Conservation (phyloP, 2,797 vertebrate species). For the Melanitta fusca region DNA sequence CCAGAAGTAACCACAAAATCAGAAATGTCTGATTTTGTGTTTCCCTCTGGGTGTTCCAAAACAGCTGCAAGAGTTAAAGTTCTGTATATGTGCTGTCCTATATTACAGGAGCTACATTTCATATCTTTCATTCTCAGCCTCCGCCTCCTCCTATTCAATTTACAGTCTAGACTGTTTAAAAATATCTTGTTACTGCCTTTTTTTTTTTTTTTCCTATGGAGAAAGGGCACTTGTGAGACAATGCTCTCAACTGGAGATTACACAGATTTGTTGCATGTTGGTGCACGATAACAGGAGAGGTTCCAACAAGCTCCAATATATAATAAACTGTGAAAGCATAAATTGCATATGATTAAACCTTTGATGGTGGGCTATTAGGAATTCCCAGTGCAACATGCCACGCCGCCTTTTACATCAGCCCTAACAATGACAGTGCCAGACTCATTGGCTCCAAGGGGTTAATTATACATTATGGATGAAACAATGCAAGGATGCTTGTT, state of each 20-base stretch:
- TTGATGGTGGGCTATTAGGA: constrained; percentile 53
- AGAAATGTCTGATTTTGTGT: background rate
- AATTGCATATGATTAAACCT: constrained; percentile 59
- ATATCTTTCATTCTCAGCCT: constrained; percentile 15
- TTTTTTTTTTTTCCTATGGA: background rate
- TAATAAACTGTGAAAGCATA: constrained; percentile 49
- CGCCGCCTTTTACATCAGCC: constrained; percentile 19
- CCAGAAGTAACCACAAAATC: background rate
- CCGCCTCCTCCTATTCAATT: constrained; percentile 52
- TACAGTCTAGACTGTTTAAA: constrained; percentile 60
- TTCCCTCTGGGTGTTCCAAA: background rate
- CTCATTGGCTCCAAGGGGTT: constrained; percentile 67
- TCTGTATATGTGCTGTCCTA: background rate
- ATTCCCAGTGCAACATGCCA: constrained; percentile 42
- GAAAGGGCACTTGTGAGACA: constrained; percentile 56
- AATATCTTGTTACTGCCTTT: background rate
- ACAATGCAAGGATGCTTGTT: constrained; percentile 59
- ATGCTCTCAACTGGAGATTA: constrained; percentile 45
- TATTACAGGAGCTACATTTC: constrained; percentile 22
- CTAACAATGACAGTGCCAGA: constrained; percentile 52
- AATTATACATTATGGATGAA: constrained; percentile 57
- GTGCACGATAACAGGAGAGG: constrained; percentile 49
- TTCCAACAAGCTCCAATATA: constrained; percentile 38
- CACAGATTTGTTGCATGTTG: constrained; percentile 41
- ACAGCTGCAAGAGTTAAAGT: background rate